Evolutionary conservation across 2,113 vertebrate species (phyloP).

Genomic region (Lanius collurio): DNA sequence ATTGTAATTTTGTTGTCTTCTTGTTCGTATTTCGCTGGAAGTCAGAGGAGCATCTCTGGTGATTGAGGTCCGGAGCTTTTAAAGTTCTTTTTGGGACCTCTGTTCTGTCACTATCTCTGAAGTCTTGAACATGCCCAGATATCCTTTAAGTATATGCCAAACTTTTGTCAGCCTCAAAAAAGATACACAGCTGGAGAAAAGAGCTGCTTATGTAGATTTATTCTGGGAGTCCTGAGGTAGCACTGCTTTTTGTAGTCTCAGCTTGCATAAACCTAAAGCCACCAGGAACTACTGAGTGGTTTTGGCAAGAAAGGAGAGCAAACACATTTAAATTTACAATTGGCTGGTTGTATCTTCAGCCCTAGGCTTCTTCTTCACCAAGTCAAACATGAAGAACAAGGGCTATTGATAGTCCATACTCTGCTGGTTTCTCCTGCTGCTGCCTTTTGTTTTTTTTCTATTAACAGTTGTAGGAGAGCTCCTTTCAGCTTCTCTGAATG

Average conservation of each 20-base stretch:
- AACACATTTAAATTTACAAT: not conserved
- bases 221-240: not conserved
- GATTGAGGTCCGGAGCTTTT: not conserved
- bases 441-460: not conserved
- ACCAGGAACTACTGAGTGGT: not conserved
- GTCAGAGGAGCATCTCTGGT: not conserved
- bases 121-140: not conserved
- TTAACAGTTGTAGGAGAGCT: not conserved
- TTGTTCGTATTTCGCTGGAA: not conserved
- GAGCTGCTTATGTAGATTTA: not conserved
- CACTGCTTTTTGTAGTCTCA: not conserved
- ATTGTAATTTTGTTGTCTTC: not conserved
- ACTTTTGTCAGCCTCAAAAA: not conserved
- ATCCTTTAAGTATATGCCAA: not conserved
- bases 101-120: not conserved
- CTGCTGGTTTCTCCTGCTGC: not conserved
- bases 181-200: not conserved
- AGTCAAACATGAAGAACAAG: not conserved
- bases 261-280: not conserved
- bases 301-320: not conserved
- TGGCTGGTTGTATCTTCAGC: not conserved
- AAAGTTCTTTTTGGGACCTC: not conserved
- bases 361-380: not conserved
- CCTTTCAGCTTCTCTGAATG: not conserved
- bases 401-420: not conserved